A percentile compares a stretch with the other conserved stretches of the same genome.
Evolutionary conservation across 2,113 vertebrate species (phyloP).

Genomic region (Sinocyclocheilus rhinocerous): DNA sequence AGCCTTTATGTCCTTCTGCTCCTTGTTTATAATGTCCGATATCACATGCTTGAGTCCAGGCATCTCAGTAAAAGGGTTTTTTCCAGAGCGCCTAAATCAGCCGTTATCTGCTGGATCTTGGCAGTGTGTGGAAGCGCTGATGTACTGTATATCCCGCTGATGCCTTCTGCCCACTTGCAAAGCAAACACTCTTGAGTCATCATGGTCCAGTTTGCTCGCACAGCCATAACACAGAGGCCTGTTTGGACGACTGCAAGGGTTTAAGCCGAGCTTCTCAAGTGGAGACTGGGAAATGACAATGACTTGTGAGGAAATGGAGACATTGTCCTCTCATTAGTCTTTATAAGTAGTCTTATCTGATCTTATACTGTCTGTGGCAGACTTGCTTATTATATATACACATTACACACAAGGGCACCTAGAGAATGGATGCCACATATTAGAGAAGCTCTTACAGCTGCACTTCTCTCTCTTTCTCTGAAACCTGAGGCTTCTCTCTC

Average conservation of each 20-base stretch:
- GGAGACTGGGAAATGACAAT: not conserved
- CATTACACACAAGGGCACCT: constrained; percentile 43
- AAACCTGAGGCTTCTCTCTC: constrained; percentile 3
- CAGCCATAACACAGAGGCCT: constrained; percentile 73
- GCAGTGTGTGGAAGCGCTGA: not conserved
- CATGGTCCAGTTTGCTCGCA: constrained; percentile 57
- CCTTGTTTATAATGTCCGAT: constrained; percentile 24
- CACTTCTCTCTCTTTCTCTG: constrained; percentile 57
- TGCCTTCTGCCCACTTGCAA: constrained; percentile 59
- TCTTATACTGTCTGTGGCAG: not conserved
- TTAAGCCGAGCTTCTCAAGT: constrained; percentile 52
- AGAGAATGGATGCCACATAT: constrained; percentile 61
- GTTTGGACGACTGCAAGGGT: constrained; percentile 2
- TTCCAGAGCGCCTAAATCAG: constrained; percentile 20
- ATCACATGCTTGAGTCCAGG: constrained; percentile 34
- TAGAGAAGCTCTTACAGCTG: constrained; percentile 66
- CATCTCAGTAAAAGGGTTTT: constrained; percentile 29
- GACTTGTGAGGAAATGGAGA: constrained; percentile 39
- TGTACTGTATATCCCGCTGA: constrained; percentile 62
- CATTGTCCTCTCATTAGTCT: constrained; percentile 43
- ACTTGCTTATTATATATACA: not conserved
- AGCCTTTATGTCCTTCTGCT: not conserved
- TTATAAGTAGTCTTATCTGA: constrained; percentile 37
- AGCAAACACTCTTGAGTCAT: constrained; percentile 67
- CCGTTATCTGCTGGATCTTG: constrained; percentile 7